These are phyloP conservation scores for Rotaria sp. DNA, from an alignment of 2,888 invertebrate species.

Conservation along the genomic window DNA sequence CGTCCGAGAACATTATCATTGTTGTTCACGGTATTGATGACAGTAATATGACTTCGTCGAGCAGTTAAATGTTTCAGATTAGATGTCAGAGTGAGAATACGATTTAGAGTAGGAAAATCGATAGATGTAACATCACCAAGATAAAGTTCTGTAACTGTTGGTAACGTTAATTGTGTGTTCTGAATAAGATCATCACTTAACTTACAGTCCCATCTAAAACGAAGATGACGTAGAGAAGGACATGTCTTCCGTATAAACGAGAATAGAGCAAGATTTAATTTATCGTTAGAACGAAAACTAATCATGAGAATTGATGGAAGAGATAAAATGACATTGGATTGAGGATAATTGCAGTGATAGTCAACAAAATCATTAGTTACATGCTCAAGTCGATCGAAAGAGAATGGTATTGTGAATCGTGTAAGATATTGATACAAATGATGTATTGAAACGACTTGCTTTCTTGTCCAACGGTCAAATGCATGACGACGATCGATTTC, in stretches of 20 bases:
- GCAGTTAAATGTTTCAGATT: conserved; percentile 6
- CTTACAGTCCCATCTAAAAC: not conserved
- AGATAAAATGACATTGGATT: not conserved
- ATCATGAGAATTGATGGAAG: not conserved
- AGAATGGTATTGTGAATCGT: not conserved
- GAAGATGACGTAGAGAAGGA: conserved; percentile 4
- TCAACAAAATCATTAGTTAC: not conserved
- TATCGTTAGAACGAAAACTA: not conserved
- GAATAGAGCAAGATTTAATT: not conserved
- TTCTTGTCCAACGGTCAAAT: not conserved
- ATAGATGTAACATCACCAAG: not conserved
- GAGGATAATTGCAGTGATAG: not conserved
- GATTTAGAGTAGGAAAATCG: not conserved
- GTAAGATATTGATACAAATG: not conserved
- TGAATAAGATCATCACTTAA: not conserved
- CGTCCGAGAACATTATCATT: not conserved
- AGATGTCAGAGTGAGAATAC: not conserved
- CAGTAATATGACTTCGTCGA: not conserved
- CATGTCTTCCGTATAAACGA: not conserved
- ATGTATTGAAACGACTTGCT: not conserved
- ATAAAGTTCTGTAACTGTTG: not conserved
- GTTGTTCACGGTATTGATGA: not conserved
- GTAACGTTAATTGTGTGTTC: not conserved
- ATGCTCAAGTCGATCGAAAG: not conserved
- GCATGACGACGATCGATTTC: conserved; percentile 9